Evolutionary conservation across 35 echinoderm and acorn worm genomes (phyloP).

Genomic region (Diadema setosum): DNA sequence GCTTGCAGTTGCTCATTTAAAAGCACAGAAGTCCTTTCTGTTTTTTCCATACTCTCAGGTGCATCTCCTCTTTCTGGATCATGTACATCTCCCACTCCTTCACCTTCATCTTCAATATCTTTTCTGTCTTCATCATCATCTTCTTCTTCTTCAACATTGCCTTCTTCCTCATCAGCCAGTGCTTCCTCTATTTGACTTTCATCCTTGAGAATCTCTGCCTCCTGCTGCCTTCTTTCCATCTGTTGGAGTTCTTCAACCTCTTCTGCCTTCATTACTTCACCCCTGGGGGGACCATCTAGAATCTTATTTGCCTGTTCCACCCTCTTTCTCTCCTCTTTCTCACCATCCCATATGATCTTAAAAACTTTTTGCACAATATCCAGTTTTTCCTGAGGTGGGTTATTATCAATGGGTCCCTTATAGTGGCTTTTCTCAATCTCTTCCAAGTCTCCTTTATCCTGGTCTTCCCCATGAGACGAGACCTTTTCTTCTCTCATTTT

Average conservation of each 20-base stretch:
- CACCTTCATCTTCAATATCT: not conserved
- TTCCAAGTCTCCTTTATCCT: not conserved
- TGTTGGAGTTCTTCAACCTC: not conserved
- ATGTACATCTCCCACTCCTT: not conserved
- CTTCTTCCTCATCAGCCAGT: not conserved
- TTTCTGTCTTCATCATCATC: not conserved
- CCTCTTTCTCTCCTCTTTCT: not conserved
- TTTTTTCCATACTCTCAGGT: not conserved
- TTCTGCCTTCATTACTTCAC: not conserved
- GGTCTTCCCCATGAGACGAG: not conserved
- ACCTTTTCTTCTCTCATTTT: not conserved
- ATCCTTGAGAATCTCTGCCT: not conserved
- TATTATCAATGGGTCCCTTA: not conserved
- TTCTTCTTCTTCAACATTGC: not conserved
- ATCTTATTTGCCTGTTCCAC: not conserved
- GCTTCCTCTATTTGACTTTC: not conserved
- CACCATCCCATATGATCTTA: not conserved
- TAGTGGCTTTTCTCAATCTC: slow-evolving; percentile 1
- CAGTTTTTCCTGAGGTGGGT: not conserved
- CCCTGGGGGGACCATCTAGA: not conserved
- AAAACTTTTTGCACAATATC: not conserved
- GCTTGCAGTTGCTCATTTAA: no score
- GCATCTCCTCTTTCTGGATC: not conserved
- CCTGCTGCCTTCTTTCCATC: not conserved
- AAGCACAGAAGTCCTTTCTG: no score